phyloP scores from a whole-genome alignment of 2,888 invertebrate genomes.

The Agrilus cyanescens region DNA sequence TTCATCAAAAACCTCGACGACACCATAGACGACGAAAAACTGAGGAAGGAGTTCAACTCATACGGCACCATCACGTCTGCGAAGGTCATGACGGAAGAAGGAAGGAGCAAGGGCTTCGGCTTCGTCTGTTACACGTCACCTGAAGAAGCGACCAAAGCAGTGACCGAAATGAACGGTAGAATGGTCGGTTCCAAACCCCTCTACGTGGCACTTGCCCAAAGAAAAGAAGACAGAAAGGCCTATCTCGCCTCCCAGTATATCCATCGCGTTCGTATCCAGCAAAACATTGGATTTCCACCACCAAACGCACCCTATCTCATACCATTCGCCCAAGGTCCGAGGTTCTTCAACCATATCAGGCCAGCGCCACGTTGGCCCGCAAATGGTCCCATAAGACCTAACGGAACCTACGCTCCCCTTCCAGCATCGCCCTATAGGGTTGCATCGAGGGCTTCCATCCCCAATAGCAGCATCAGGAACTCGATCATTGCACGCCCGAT shows the following conservation, averaged over 20 bases:
- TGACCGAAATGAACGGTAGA: constrained; percentile 59
- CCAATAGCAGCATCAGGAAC: constrained; percentile 56
- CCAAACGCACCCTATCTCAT: constrained; percentile 65
- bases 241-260: constrained; percentile 57
- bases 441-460: constrained; percentile 35
- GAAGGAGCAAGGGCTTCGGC: constrained; percentile 46
- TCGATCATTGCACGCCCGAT: constrained; percentile 66
- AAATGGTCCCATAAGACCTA: constrained; percentile 60
- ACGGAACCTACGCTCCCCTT: constrained; percentile 45
- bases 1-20: constrained; percentile 66
- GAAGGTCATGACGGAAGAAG: constrained; percentile 49
- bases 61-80: constrained; percentile 61
- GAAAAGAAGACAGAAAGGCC: constrained; percentile 58
- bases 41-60: constrained; percentile 50
- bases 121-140: constrained; percentile 60
- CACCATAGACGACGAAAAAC: constrained; percentile 51
- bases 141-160: constrained; percentile 59
- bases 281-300: constrained; percentile 62
- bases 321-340: constrained; percentile 74
- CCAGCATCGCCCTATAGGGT: constrained; percentile 31
- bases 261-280: constrained; percentile 66
- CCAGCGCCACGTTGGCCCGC: constrained; percentile 81
- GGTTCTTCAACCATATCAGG: constrained; percentile 83
- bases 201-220: constrained; percentile 60
- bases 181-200: constrained; percentile 57